Evolutionary conservation across 2,113 vertebrate species (phyloP).

Genomic region (Butastur rufipennis): DNA sequence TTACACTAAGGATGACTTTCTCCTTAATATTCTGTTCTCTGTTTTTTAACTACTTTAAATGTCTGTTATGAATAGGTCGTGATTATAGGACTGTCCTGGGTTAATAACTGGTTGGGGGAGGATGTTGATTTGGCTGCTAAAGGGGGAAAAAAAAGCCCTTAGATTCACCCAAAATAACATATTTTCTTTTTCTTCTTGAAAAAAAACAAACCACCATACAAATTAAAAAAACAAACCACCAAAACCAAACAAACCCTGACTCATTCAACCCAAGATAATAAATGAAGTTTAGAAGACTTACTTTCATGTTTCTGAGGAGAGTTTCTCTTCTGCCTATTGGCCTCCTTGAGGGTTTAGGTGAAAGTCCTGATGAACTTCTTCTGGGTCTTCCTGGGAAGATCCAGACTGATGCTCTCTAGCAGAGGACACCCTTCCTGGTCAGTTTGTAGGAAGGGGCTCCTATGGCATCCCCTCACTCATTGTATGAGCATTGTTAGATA

Average conservation of each 20-base stretch:
- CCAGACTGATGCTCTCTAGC: fast-evolving
- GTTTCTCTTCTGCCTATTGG: background rate
- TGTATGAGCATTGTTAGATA: background rate
- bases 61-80: background rate
- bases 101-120: background rate
- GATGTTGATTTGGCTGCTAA: background rate
- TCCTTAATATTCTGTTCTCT: background rate
- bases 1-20: background rate
- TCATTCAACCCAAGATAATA: background rate
- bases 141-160: fast-evolving
- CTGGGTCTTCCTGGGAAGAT: background rate
- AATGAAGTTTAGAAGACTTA: background rate
- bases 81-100: background rate
- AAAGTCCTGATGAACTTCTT: background rate
- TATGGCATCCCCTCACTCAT: background rate
- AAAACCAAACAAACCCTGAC: background rate
- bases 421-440: background rate
- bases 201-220: background rate
- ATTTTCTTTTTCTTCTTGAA: background rate
- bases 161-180: background rate
- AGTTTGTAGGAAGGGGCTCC: background rate
- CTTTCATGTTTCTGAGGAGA: background rate
- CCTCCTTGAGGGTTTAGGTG: background rate
- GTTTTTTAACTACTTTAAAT: background rate
- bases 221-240: background rate